Evolutionary conservation across 2,113 vertebrate genomes (phyloP).

Genomic region (Ardeotis arabs): DNA sequence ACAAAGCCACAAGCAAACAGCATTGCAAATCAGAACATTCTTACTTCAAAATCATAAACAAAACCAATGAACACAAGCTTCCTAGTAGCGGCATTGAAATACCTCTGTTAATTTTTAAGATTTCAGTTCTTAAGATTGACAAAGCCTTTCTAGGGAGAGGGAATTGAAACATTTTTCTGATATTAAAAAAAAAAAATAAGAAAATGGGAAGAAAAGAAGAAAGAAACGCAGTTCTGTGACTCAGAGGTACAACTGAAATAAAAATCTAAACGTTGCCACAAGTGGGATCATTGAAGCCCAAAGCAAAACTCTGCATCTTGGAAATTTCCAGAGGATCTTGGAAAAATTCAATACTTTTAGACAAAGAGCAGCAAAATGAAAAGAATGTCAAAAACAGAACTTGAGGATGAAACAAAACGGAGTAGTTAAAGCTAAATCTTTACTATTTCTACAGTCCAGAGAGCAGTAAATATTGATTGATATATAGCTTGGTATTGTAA

Average conservation of each 20-base stretch:
- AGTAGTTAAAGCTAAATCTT: not conserved
- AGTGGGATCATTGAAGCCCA: not conserved
- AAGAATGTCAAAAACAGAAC: not conserved
- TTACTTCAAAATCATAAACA: conserved; percentile 14
- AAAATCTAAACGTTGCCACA: conserved; percentile 35
- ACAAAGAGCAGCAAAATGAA: not conserved
- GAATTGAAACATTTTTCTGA: not conserved
- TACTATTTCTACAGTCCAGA: not conserved
- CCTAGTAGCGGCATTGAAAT: not conserved
- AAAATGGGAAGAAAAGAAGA: not conserved
- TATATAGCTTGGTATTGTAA: not conserved
- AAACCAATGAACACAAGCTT: not conserved
- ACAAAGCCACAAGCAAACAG: not conserved
- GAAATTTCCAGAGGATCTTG: conserved; percentile 5
- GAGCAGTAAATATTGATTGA: not conserved
- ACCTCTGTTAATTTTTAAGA: not conserved
- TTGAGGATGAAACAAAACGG: not conserved
- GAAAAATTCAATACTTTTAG: not conserved
- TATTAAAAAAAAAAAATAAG: not conserved
- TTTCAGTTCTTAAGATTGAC: not conserved
- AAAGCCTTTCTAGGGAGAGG: not conserved
- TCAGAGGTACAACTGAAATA: conserved; percentile 32
- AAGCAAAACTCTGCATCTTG: not conserved
- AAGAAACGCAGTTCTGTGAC: not conserved
- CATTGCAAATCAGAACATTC: not conserved